phyloP scores from a whole-genome alignment of 2,113 vertebrate species.

The Hylia prasina region DNA sequence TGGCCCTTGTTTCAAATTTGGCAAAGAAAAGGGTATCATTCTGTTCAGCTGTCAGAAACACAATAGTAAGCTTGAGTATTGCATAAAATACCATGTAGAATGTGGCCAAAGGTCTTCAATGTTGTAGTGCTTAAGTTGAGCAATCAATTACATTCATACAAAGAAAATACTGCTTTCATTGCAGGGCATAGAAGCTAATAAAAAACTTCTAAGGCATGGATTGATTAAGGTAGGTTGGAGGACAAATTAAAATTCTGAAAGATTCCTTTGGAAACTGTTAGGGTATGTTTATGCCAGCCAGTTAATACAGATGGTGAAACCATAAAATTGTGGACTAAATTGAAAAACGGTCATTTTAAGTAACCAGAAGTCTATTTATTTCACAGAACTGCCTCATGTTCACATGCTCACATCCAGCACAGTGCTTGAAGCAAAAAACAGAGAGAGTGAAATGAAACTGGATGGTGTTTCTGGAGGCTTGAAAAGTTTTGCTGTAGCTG shows the following conservation, averaged over 20 bases:
- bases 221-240: background rate
- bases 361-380: background rate
- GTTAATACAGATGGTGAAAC: background rate
- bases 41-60: background rate
- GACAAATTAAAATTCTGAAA: background rate
- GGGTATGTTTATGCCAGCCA: background rate
- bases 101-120: background rate
- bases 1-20: background rate
- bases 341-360: background rate
- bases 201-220: background rate
- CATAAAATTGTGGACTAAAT: background rate
- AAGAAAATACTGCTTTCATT: background rate
- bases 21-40: background rate
- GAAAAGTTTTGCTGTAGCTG: background rate
- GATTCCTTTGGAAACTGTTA: background rate
- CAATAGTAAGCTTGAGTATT: background rate
- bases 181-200: background rate
- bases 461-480: background rate
- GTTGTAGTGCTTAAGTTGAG: background rate
- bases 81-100: background rate
- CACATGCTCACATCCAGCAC: background rate
- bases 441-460: background rate
- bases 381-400: background rate
- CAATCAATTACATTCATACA: background rate
- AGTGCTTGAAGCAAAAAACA: background rate